phyloP scores from a whole-genome alignment of 2,797 vertebrate species.

The Chaenodraco wilsoni region DNA sequence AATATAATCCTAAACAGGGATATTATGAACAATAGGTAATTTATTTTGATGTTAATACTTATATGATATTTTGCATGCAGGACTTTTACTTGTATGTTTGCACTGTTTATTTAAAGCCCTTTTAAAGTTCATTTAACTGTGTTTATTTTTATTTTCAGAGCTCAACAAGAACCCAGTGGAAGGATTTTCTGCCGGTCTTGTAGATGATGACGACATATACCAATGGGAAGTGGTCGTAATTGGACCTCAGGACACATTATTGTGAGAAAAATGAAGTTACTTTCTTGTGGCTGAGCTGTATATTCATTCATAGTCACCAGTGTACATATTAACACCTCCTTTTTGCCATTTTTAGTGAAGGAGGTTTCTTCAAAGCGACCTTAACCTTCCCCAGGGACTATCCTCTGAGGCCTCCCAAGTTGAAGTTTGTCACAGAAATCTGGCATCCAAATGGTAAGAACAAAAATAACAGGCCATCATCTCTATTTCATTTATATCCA shows the following conservation, averaged over 20 bases:
- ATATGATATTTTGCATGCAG: no score
- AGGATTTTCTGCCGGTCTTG: constrained; percentile 84
- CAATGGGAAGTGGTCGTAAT: constrained; percentile 86
- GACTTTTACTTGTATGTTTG: no score
- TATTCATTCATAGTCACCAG: background rate
- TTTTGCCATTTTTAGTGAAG: constrained; percentile 73
- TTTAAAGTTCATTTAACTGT: background rate
- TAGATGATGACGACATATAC: constrained; percentile 85
- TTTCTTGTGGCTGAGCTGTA: background rate
- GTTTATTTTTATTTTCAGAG: constrained; percentile 60
- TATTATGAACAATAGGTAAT: no score
- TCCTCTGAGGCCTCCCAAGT: constrained; percentile 82
- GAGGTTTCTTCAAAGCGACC: constrained; percentile 84
- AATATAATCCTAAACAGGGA: no score
- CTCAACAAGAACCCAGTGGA: constrained; percentile 86
- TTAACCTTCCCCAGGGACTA: constrained; percentile 83
- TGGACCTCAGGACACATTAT: constrained; percentile 85
- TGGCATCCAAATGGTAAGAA: constrained; percentile 85
- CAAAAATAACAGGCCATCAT: background rate
- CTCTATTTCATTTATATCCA: background rate
- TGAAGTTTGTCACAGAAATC: constrained; percentile 85
- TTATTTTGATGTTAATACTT: no score
- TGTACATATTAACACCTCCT: background rate
- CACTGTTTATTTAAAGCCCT: no score
- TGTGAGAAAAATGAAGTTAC: constrained; percentile 66